These are phyloP conservation scores for Chrysochloris asiatica DNA, from an alignment of 2,113 vertebrate species.

Conservation along the genomic window DNA sequence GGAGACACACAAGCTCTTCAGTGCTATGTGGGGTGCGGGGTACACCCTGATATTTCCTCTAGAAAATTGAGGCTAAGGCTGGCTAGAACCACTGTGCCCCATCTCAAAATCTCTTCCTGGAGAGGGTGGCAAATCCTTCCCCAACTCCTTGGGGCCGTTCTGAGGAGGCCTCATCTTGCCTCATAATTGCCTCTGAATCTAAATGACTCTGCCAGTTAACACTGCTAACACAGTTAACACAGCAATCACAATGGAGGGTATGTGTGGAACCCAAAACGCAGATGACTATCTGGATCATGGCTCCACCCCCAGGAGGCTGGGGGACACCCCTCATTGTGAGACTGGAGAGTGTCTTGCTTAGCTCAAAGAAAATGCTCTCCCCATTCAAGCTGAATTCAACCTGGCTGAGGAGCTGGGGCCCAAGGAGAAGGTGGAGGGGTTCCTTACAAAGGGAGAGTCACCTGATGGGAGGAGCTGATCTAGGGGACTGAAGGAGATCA, in stretches of 20 bases:
- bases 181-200: slow-evolving; percentile 81
- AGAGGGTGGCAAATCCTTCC: neutral
- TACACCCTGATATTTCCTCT: neutral
- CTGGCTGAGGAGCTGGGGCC: slow-evolving; percentile 74
- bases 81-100: neutral
- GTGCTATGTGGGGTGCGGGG: accelerated
- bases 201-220: slow-evolving; percentile 80
- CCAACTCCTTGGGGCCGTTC: slow-evolving; percentile 51
- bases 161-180: slow-evolving; percentile 78
- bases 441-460: neutral
- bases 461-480: neutral
- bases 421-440: neutral
- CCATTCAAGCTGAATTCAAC: slow-evolving; percentile 79
- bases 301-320: slow-evolving; percentile 76
- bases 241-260: too few relatives aligned
- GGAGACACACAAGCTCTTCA: accelerated
- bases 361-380: slow-evolving; percentile 80
- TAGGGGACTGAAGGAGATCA: too few relatives aligned
- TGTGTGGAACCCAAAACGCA: too few relatives aligned
- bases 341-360: slow-evolving; percentile 81
- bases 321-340: slow-evolving; percentile 77
- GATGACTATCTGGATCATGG: slow-evolving; percentile 67
- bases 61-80: neutral
- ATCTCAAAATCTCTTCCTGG: neutral
- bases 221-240: too few relatives aligned